Conservation (phyloP, 2,797 vertebrate genomes). For the Parambassis ranga region DNA sequence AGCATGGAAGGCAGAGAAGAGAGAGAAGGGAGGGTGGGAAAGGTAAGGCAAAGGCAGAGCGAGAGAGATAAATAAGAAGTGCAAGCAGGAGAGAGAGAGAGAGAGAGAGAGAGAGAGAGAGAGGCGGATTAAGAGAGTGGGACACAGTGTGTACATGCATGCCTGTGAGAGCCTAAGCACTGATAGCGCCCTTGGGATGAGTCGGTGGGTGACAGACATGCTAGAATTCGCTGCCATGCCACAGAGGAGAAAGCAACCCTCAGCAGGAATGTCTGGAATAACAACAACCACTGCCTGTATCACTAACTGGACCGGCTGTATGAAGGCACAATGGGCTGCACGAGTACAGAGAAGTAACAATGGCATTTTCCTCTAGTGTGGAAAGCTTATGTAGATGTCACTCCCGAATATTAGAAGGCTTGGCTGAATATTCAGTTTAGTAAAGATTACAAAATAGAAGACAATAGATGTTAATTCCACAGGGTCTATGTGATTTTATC, state of each 20-base stretch:
- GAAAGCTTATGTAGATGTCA: too few relatives aligned
- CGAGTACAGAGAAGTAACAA: background rate
- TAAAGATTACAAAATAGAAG: too few relatives aligned
- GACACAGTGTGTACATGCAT: slow-evolving; percentile 54
- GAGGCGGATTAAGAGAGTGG: slow-evolving; percentile 49
- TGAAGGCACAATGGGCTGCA: background rate
- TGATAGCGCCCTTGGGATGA: slow-evolving; percentile 63
- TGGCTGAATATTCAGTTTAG: background rate
- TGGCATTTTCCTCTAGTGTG: background rate
- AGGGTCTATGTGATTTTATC: too few relatives aligned
- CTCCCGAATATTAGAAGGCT: background rate
- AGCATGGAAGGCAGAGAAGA: slow-evolving; percentile 17
- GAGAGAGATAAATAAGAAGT: slow-evolving; percentile 44
- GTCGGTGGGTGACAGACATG: slow-evolving; percentile 61
- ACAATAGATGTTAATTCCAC: too few relatives aligned
- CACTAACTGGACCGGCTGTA: slow-evolving; percentile 26
- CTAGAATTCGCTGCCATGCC: slow-evolving; percentile 57
- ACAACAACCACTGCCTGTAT: slow-evolving; percentile 28
- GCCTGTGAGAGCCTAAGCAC: slow-evolving; percentile 63
- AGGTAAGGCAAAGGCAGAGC: slow-evolving; percentile 34
- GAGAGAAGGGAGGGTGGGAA: background rate
- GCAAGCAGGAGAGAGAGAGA: slow-evolving; percentile 13
- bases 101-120: background rate
- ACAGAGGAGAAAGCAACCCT: slow-evolving; percentile 52
- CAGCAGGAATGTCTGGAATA: slow-evolving; percentile 59